phyloP scores from a whole-genome alignment of 2,888 invertebrate genomes.

The Meiosimyza platycephala region DNA sequence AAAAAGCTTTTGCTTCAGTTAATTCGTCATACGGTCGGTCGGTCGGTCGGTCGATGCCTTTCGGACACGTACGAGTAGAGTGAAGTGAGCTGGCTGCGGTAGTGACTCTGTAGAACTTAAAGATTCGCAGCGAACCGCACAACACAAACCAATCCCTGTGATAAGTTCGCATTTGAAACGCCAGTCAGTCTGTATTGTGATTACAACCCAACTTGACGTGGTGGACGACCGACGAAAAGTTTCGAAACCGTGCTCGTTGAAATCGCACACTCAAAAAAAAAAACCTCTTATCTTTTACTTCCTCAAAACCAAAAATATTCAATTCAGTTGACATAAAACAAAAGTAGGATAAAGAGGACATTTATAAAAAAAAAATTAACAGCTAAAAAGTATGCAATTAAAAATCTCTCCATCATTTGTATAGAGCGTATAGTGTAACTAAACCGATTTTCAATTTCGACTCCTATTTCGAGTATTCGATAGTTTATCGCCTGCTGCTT shows the following conservation, averaged over 20 bases:
- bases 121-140: slow-evolving; percentile 13
- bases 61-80: neutral
- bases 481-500: slow-evolving; percentile 6
- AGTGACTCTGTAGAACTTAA: neutral
- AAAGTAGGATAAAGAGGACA: slow-evolving; percentile 3
- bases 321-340: slow-evolving; percentile 20
- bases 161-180: slow-evolving; percentile 28
- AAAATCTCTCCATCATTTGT: neutral
- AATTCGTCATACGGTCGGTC: neutral
- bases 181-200: slow-evolving; percentile 63
- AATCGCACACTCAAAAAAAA: slow-evolving; percentile 20
- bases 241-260: slow-evolving; percentile 42
- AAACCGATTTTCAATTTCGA: too few species aligned
- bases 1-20: slow-evolving; percentile 5
- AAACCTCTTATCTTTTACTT: neutral
- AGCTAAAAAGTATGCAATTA: neutral
- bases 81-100: neutral
- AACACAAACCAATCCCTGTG: slow-evolving; percentile 32
- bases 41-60: neutral
- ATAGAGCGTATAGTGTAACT: too few species aligned
- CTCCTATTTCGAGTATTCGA: too few species aligned
- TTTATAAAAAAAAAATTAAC: neutral
- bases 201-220: slow-evolving; percentile 64
- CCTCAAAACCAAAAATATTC: slow-evolving; percentile 26
- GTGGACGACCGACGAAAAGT: slow-evolving; percentile 54